Evolutionary conservation across 2,113 vertebrate genomes (phyloP).

Genomic region (Microtus oregoni): DNA sequence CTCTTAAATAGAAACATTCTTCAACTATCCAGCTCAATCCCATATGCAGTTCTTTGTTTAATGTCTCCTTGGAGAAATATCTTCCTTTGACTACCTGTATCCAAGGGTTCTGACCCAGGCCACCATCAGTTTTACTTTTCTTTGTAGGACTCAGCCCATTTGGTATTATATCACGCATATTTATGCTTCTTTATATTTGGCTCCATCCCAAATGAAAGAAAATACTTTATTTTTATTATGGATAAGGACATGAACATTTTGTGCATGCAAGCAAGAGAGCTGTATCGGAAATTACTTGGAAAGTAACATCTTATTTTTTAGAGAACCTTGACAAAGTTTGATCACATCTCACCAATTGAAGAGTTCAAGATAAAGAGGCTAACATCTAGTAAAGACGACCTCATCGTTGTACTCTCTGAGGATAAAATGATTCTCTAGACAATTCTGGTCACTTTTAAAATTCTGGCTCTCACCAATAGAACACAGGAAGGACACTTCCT

Average conservation of each 20-base stretch:
- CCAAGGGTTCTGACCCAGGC: not conserved
- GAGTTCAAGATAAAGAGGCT: conserved; percentile 34
- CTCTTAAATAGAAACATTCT: not conserved
- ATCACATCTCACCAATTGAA: not conserved
- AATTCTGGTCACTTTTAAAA: conserved; percentile 58
- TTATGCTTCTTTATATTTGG: conserved; percentile 37
- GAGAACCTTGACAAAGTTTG: not conserved
- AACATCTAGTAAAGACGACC: not conserved
- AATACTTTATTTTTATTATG: conserved; percentile 46
- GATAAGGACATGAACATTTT: not conserved
- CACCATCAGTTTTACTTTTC: conserved; percentile 22
- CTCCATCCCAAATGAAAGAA: conserved; percentile 31
- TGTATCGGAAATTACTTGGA: not conserved
- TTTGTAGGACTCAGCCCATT: not conserved
- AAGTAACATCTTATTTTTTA: conserved; percentile 30
- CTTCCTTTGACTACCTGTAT: not conserved
- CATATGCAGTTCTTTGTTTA: not conserved
- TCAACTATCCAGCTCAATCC: not conserved
- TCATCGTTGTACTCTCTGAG: conserved; percentile 33
- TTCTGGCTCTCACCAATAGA: conserved; percentile 34
- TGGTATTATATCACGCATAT: not conserved
- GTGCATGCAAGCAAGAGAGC: not conserved
- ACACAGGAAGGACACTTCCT: conserved; percentile 14
- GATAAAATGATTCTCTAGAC: conserved; percentile 37
- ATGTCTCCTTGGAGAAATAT: not conserved